Base-by-base conservation (phyloP, 2,113 vertebrate genomes). In the Arenaria interpres region DNA sequence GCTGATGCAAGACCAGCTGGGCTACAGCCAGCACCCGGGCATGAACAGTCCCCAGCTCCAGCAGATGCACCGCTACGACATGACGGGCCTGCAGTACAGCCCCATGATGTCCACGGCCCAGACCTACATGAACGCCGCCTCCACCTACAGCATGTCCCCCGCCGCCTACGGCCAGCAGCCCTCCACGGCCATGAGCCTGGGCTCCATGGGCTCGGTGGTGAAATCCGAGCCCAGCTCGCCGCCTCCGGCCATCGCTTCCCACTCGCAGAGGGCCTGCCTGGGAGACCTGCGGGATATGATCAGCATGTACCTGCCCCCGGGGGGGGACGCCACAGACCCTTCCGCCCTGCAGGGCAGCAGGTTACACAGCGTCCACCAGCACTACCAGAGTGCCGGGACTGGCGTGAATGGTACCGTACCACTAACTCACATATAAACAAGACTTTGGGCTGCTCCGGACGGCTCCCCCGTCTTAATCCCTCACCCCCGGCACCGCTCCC, bases 231-330 rank as follows among this genome's bases (percentile, higher is more conserved):
- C 99, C 78, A 99, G 99, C 98, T 99, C 99, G 6, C 99, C 99
- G 57, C 99, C 99, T 20, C 99, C 99, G 54, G 99, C 99, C 97
- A 99, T 99, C 97, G 97, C 99, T 24, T 99, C 99, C 77, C 99
- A 99, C 98, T 99, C 99, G 59, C 99, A 99, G 98, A 98, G 99
- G 89, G 99, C 99, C 89, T 99, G 99, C 94, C 98, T 99, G 96
- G 99, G 99, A 75, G 99, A 99, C 97, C 98, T 99, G 98, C 98
- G 99, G 98, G 99, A 99, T 97, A 99, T 99, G 99, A 99, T 99
- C 97, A 99, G 99, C 98, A 99, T 99, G 99, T 99, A 99, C 97
- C 99, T 99, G 97, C 99, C 99, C 21, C 99, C 99, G 81, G 99
- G 99, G 23, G 99, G 99, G 73, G 99, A 99, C 45, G 98, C 98